phyloP scores from a whole-genome alignment of 1,140 invertebrate genomes.

The Scaptomyza graminum region DNA sequence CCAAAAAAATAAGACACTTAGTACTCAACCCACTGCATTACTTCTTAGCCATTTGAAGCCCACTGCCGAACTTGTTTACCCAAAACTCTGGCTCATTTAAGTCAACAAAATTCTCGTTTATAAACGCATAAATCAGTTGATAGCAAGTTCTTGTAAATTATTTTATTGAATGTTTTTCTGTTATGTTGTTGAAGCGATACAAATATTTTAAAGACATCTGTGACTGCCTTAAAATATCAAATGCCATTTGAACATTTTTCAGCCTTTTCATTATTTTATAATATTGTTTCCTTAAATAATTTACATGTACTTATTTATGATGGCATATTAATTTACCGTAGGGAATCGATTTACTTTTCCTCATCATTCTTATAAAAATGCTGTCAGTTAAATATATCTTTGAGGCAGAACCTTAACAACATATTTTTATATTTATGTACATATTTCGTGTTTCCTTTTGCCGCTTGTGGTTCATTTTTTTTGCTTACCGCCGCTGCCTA shows the following conservation, averaged over 20 bases:
- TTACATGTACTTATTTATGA: not conserved
- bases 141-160: not conserved
- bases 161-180: too few species aligned
- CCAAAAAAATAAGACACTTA: too few species aligned
- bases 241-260: not conserved
- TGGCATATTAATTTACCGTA: not conserved
- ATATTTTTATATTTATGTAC: constrained; percentile 1
- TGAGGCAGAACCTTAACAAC: constrained; percentile 11
- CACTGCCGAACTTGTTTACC: not conserved
- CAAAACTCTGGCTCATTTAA: not conserved
- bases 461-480: constrained; percentile 53
- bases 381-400: constrained; percentile 3
- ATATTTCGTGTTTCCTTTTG: constrained; percentile 34
- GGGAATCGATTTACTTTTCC: not conserved
- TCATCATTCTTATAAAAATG: constrained; percentile 8
- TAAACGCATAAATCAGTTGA: not conserved
- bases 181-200: too few species aligned
- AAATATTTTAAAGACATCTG: not conserved
- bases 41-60: too few species aligned
- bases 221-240: not conserved
- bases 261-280: too few species aligned
- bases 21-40: too few species aligned
- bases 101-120: not conserved
- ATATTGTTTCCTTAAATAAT: not conserved
- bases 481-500: constrained; percentile 39